A percentile compares a stretch with the other conserved stretches of the same genome.
phyloP scores from a whole-genome alignment of 64 coral and sea anemone species.

The Stylophora pistillata region DNA sequence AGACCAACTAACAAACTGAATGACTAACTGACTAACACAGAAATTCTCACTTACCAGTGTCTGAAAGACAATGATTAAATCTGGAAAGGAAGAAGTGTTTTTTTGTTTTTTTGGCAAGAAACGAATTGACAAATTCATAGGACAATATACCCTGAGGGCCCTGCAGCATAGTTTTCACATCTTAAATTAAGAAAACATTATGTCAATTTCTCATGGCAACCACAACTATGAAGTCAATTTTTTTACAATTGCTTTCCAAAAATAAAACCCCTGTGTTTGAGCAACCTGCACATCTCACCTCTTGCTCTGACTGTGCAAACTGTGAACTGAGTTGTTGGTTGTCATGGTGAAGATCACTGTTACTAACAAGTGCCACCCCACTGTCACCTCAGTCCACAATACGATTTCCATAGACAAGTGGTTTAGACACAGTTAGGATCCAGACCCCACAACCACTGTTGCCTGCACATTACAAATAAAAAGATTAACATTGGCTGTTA shows the following conservation, averaged over 20 bases:
- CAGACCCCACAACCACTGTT: slow-evolving; percentile 97
- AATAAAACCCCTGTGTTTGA: too few species aligned
- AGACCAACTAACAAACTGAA: background rate
- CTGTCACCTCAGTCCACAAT: slow-evolving; percentile 91
- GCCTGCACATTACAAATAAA: slow-evolving; percentile 21
- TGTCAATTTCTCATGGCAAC: too few species aligned
- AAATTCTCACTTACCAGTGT: background rate
- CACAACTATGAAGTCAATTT: too few species aligned
- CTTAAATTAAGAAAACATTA: too few species aligned
- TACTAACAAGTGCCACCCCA: slow-evolving; percentile 93
- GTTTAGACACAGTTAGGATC: slow-evolving; percentile 86
- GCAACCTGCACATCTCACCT: slow-evolving; percentile 9
- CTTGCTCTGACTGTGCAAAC: slow-evolving; percentile 90
- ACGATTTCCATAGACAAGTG: slow-evolving; percentile 90
- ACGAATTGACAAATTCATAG: too few species aligned
- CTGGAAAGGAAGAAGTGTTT: too few species aligned
- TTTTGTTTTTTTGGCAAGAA: too few species aligned
- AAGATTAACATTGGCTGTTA: background rate
- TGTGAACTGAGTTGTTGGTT: slow-evolving; percentile 97
- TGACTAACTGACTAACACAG: background rate
- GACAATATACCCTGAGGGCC: too few species aligned
- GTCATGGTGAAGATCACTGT: slow-evolving; percentile 81
- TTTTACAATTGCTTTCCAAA: too few species aligned
- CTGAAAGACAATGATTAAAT: background rate
- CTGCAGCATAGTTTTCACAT: too few species aligned